Evolutionary conservation across 2,888 invertebrate species (phyloP).

Genomic region (Esperia sulphurella): DNA sequence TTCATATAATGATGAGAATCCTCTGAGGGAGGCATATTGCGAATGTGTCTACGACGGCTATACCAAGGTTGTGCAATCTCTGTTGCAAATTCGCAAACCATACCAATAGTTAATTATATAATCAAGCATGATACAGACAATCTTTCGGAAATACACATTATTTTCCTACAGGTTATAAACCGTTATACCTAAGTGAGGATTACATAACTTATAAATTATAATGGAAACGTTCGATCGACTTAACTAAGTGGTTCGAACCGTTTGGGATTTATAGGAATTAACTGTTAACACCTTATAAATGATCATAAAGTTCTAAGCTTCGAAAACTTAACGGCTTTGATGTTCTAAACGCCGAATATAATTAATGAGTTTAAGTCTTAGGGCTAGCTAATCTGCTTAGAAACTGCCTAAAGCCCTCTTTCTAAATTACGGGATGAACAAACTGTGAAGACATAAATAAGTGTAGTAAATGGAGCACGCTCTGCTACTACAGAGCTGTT

Average conservation of each 20-base stretch:
- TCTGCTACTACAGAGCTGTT: too few relatives aligned
- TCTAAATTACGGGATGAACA: conserved; percentile 29
- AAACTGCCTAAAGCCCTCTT: conserved; percentile 37
- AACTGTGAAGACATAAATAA: conserved; percentile 22
- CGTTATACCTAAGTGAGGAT: not conserved
- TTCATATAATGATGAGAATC: too few relatives aligned
- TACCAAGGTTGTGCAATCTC: too few relatives aligned
- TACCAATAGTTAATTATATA: not conserved
- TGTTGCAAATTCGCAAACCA: too few relatives aligned
- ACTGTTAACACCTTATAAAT: conserved; percentile 46
- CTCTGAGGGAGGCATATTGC: too few relatives aligned
- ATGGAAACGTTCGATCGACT: conserved; percentile 2
- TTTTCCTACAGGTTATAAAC: not conserved
- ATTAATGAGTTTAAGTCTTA: conserved; percentile 33
- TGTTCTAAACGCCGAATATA: conserved; percentile 26
- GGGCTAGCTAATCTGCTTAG: conserved; percentile 53
- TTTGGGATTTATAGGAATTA: conserved; percentile 28
- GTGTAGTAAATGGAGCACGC: not conserved
- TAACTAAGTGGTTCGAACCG: conserved; percentile 15
- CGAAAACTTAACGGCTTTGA: conserved; percentile 29
- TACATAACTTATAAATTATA: conserved; percentile 2
- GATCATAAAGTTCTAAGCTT: conserved; percentile 35
- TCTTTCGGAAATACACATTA: too few relatives aligned
- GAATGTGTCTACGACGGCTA: too few relatives aligned
- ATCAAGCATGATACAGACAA: not conserved